Conservation (phyloP, 2,888 invertebrate species). For the Leptinotarsa haldemani region DNA sequence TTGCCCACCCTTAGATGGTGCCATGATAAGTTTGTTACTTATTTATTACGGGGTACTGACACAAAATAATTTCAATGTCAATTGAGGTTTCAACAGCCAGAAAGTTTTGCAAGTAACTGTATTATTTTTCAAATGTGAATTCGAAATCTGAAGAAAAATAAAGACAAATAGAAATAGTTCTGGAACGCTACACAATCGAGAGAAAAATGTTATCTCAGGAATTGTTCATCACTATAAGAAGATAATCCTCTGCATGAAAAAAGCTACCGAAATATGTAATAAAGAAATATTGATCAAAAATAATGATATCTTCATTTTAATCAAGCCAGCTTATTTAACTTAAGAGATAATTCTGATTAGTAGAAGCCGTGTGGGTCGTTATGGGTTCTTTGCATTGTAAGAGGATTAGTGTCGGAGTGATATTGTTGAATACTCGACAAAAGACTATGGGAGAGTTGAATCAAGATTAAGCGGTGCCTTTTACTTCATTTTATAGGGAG, state of each 20-base stretch:
- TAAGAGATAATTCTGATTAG: constrained; percentile 20
- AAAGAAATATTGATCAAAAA: constrained; percentile 9
- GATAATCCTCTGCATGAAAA: constrained; percentile 11
- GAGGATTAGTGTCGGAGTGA: constrained; percentile 10
- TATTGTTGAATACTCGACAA: constrained; percentile 1
- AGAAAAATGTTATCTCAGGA: neutral
- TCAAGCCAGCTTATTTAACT: neutral
- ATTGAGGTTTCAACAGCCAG: too few relatives aligned
- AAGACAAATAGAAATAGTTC: neutral
- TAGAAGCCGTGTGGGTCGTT: constrained; percentile 8
- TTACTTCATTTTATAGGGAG: neutral
- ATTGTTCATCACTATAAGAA: constrained; percentile 14
- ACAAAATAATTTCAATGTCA: too few relatives aligned
- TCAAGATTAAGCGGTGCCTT: neutral
- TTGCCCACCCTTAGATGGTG: too few relatives aligned
- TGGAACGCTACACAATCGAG: neutral
- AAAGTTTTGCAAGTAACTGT: too few relatives aligned
- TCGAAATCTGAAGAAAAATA: too few relatives aligned
- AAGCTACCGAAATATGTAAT: neutral
- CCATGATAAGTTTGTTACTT: too few relatives aligned
- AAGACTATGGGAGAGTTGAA: neutral
- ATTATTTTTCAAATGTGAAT: too few relatives aligned
- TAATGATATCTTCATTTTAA: constrained; percentile 8
- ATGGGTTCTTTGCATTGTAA: constrained; percentile 7
- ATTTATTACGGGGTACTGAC: too few relatives aligned